Conservation (phyloP, 2,888 invertebrate species). For the Luperina testacea region DNA sequence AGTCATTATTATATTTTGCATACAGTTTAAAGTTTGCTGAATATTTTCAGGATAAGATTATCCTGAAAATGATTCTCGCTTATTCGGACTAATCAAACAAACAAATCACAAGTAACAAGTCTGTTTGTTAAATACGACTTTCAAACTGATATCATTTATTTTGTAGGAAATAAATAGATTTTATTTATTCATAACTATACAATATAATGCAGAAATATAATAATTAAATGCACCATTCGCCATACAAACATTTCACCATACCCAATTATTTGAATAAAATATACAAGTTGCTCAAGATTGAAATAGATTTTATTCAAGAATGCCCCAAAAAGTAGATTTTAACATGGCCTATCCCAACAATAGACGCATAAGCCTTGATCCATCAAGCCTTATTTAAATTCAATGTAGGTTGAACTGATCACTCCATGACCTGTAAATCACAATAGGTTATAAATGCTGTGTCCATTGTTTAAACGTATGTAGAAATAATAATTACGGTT, state of each 20-base stretch:
- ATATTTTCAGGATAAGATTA: neutral
- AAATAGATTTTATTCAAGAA: neutral
- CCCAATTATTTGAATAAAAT: neutral
- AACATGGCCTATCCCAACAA: constrained; percentile 31
- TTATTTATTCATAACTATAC: neutral
- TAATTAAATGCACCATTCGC: neutral
- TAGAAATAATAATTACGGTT: constrained; percentile 24
- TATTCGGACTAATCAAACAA: no score
- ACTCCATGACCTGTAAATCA: constrained; percentile 33
- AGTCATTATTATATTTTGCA: neutral
- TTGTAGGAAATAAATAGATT: no score
- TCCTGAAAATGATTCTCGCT: neutral
- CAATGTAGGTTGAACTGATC: constrained; percentile 22
- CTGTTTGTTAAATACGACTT: neutral
- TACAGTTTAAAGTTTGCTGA: constrained; percentile 5
- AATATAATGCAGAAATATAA: neutral
- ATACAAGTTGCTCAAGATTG: neutral
- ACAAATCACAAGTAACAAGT: no score
- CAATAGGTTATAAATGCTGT: constrained; percentile 45
- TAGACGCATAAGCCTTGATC: constrained; percentile 28
- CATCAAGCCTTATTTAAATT: constrained; percentile 36
- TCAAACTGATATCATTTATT: neutral
- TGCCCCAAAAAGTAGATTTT: neutral
- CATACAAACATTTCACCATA: neutral
- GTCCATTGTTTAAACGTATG: constrained; percentile 31